phyloP scores from a whole-genome alignment of 1,140 invertebrate species.

The Brachionus calyciflorus region DNA sequence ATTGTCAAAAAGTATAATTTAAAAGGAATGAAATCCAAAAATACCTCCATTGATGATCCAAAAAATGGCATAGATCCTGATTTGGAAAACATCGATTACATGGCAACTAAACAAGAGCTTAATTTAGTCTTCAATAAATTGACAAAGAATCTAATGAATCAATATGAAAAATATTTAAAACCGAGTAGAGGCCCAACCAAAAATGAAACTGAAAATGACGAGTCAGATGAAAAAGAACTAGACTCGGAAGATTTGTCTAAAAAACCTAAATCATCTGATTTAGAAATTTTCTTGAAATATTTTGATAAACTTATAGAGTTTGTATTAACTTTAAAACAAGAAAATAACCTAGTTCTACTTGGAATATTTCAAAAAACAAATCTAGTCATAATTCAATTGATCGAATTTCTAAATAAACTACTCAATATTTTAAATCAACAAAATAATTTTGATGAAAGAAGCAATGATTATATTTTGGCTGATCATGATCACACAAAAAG shows the following conservation, averaged over 20 bases:
- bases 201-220: background rate
- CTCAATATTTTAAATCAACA: background rate
- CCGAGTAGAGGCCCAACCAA: background rate
- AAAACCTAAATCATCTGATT: background rate
- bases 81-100: background rate
- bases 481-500: background rate
- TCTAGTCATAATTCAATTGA: background rate
- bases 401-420: constrained; percentile 31
- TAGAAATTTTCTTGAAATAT: background rate
- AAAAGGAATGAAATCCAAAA: background rate
- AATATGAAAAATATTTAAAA: constrained; percentile 34
- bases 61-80: background rate
- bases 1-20: too few species aligned
- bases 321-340: background rate
- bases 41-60: background rate
- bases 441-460: background rate
- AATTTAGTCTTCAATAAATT: background rate
- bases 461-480: background rate
- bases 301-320: constrained; percentile 21
- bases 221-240: background rate
- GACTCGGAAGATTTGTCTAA: background rate
- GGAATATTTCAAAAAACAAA: constrained; percentile 29
- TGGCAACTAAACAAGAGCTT: background rate
- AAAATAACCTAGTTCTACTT: background rate
- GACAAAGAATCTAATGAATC: background rate